A percentile compares a stretch with the other conserved stretches of the same genome.
Evolutionary conservation across 2,888 invertebrate species (phyloP).

Genomic region (Tholera decimalis): DNA sequence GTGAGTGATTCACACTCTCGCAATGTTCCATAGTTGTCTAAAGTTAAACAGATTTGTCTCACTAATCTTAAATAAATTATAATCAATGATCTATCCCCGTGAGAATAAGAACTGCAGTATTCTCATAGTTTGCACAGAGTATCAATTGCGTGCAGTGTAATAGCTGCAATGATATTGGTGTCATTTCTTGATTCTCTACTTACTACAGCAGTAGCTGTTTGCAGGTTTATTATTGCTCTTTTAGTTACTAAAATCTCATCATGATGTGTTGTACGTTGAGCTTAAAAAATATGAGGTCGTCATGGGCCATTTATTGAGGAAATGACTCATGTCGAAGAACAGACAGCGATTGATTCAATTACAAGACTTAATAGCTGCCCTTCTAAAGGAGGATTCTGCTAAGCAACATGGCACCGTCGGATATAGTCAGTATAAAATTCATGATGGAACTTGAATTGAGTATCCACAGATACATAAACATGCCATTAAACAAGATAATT

Average conservation of each 20-base stretch:
- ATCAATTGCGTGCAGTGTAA: constrained; percentile 35
- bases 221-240: no score
- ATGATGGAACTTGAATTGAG: background rate
- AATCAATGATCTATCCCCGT: constrained; percentile 39
- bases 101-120: constrained; percentile 29
- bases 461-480: background rate
- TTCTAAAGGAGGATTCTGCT: background rate
- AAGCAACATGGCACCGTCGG: background rate
- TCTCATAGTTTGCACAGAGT: constrained; percentile 26
- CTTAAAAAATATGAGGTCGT: background rate
- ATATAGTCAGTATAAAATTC: background rate
- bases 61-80: background rate
- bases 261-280: background rate
- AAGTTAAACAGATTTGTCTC: constrained; percentile 2
- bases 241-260: no score
- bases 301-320: background rate
- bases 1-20: constrained; percentile 1
- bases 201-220: constrained; percentile 4
- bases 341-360: constrained; percentile 6
- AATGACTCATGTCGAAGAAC: constrained; percentile 2
- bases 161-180: constrained; percentile 47
- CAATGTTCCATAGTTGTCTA: background rate
- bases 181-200: constrained; percentile 17
- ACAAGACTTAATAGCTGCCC: background rate
- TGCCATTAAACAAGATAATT: no score